Percentiles rank a stretch among this genome's conserved stretches.
phyloP scores from a whole-genome alignment of 2,113 vertebrate genomes.

The Benitochromis conjunctus region DNA sequence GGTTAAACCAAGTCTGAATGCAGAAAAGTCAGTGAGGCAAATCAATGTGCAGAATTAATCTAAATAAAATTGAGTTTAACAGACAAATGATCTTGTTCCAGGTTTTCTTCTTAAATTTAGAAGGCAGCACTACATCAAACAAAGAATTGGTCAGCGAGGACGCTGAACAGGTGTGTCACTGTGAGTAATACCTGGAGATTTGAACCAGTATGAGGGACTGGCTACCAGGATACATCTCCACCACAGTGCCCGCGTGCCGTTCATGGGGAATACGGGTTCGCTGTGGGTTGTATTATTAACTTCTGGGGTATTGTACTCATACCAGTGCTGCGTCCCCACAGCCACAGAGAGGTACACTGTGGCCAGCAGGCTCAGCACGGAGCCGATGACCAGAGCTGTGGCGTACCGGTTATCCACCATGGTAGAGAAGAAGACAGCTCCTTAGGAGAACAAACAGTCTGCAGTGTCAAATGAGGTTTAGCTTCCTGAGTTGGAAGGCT shows the following conservation, averaged over 20 bases:
- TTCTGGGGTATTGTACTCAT: constrained; percentile 85
- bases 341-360: constrained; percentile 93
- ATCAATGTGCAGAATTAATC: background rate
- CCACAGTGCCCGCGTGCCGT: constrained; percentile 90
- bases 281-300: constrained; percentile 79
- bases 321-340: constrained; percentile 93
- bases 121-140: background rate
- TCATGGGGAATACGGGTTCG: constrained; percentile 77
- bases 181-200: constrained; percentile 74
- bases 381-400: constrained; percentile 93
- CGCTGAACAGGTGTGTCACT: background rate
- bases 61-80: background rate
- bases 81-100: background rate
- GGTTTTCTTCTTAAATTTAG: background rate
- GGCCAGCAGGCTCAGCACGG: constrained; percentile 92
- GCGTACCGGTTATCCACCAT: constrained; percentile 97
- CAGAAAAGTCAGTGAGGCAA: background rate
- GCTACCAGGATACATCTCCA: constrained; percentile 84
- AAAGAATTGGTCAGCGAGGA: background rate
- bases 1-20: background rate
- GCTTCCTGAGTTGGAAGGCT: background rate
- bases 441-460: background rate
- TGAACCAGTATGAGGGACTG: constrained; percentile 72
- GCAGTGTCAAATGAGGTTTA: background rate
- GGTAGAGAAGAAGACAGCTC: background rate